Conservation (phyloP, 2,888 invertebrate species). For the Cryptophagus acutangulus region DNA sequence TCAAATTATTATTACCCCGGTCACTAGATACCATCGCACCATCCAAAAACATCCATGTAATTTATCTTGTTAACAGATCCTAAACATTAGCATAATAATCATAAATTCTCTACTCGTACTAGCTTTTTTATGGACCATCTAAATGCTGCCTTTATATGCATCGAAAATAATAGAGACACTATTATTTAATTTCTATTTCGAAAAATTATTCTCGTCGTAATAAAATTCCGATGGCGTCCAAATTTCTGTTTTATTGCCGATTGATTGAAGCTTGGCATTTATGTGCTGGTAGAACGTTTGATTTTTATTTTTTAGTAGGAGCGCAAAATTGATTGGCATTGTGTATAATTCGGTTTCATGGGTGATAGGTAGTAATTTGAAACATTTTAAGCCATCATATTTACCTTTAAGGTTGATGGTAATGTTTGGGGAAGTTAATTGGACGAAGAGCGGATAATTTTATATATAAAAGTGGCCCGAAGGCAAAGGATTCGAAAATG, state of each 20-base stretch:
- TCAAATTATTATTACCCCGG: constrained; percentile 3
- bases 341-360: too few species aligned
- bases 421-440: constrained; percentile 6
- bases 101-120: too few species aligned
- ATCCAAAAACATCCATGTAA: background rate
- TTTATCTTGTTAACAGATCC: constrained; percentile 3
- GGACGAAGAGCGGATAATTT: constrained; percentile 5
- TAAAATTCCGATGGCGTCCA: background rate
- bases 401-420: constrained; percentile 3
- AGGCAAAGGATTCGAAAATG: constrained; percentile 1
- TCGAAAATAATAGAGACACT: too few species aligned
- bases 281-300: background rate
- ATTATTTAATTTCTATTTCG: background rate
- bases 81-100: constrained; percentile 1
- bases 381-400: too few species aligned
- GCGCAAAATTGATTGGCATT: background rate
- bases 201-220: background rate
- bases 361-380: too few species aligned
- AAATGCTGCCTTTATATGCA: too few species aligned
- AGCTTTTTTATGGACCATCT: too few species aligned
- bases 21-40: background rate
- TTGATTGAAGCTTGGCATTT: background rate
- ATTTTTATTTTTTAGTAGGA: background rate
- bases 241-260: background rate
- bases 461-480: constrained; percentile 5